Base-by-base conservation (phyloP, 1,140 invertebrate genomes). In the Hylyphantes graminicola region DNA sequence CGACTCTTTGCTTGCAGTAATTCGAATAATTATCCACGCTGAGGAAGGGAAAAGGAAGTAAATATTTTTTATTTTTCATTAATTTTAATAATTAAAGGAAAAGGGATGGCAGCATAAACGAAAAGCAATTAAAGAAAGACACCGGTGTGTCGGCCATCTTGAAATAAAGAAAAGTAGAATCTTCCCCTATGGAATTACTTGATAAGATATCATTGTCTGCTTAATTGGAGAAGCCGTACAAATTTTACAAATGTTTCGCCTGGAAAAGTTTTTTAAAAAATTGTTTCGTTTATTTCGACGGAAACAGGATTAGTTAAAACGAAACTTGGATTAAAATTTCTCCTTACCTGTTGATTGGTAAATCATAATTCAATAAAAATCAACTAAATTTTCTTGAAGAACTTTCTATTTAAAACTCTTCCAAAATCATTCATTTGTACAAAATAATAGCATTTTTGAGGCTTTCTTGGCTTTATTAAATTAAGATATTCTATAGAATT, bases 91-190 rank as follows among this genome's bases (percentile, higher is more conserved):
- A 81, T 81, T 81, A 80, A 54, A 80, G 21, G 50, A 48, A 48
- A 73, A 68, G 59, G 68, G 15, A 67, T 73, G 35, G 50, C 55
- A 19, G 48, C 65, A 51, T 81, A 81, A 81, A 68, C 53, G 77
- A 73, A 76, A 59, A 55, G 55, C 68, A 81, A 81, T 81, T 81
- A 81, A 81, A 81, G 79, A 81, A 81, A 81, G 79, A 73, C 79
- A 81, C n/a, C 35, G 35, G 35, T 35, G 15, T 53, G 63, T 67
- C 54, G 65, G 67, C 65, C 53, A 21, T 15, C 0, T 21, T 48
- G n/a, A 11, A 50, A 55, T 15, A 73, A 54, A 53, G 53, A 61
- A 68, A 51, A 70, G 48, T 15, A 70, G 57, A 13, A 51, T 50
- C 35, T 7, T 55, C 77, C 54, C 54, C 74, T 10, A 10, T 35